Evolutionary conservation across 2,888 invertebrate genomes (phyloP), one percentile per base, ranked within the genome.

Genomic region (Drosophila pullipes): DNA sequence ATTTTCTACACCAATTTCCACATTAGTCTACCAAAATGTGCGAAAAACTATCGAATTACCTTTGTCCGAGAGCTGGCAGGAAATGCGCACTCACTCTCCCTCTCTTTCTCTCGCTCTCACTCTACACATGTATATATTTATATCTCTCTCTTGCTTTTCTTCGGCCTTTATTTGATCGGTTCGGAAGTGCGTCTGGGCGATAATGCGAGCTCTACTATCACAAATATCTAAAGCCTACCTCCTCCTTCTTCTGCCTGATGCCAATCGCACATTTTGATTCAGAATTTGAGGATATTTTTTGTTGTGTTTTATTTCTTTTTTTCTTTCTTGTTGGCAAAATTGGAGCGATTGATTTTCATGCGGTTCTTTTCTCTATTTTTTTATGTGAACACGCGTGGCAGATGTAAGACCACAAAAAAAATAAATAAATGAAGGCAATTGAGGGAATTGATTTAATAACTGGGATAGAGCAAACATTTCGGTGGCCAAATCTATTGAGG

Each of bases 21-120:
- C 59, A 39, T 30, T 22, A 47, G 35, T 66, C 85, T 62, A 53
- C 25, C 33, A 55, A 85, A 83, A 86, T 76, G 83, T 85, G 89
- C 85, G 81, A 90, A 86, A 90, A 86, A 88, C 90, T 90, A 90
- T 85, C 85, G 33, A 71, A 81, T 85, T 85, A 78, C 85, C 67
- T 50, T 74, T 65, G 62, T 63, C 63, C 62, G 50, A 64, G 50
- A 64, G n/a, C 52, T 54, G 83, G 83, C 85, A 85, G 88, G 89
- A 85, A 85, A 90, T 90, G 85, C 69, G 76, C 85, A 74, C 50
- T 62, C 67, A 30, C 47, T 55, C 35, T n/a, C 37, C 4, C 28
- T 13, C 69, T 44, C 25, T 6, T 66, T 4, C 16, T 4, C 35
- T 22, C 22, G 9, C 28, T 47, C 33, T 44, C 22, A 1, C 22